A percentile compares a stretch with the other conserved stretches of the same genome.
Conservation (phyloP, 2,797 vertebrate genomes). For the Pteropus rufus region DNA sequence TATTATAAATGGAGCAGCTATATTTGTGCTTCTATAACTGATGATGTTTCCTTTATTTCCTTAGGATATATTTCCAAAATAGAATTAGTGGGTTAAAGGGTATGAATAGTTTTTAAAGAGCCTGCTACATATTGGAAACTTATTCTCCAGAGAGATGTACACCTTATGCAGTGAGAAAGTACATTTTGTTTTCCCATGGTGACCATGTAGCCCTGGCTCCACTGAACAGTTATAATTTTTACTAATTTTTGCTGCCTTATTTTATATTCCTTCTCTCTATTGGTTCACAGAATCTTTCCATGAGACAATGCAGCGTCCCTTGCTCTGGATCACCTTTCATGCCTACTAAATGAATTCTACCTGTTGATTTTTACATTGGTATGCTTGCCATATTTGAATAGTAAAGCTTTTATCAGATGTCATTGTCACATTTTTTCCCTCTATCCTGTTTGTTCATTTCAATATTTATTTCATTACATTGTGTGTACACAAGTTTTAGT, state of each 20-base stretch:
- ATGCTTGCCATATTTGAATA: background rate
- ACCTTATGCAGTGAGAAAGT: background rate
- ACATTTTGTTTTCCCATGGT: background rate
- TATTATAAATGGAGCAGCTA: background rate
- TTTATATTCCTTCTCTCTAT: background rate
- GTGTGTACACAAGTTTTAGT: background rate
- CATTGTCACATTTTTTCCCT: background rate
- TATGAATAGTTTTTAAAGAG: background rate
- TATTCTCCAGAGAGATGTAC: background rate
- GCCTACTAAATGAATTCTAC: background rate
- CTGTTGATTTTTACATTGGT: background rate
- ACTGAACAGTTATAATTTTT: background rate
- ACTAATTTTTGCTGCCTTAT: background rate
- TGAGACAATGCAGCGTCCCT: background rate
- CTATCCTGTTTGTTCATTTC: background rate
- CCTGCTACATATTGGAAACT: background rate
- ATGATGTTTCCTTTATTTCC: constrained; percentile 20
- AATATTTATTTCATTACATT: background rate
- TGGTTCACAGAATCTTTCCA: background rate
- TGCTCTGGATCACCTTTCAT: background rate
- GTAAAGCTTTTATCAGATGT: background rate
- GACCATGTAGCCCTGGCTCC: background rate
- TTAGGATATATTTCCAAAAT: constrained; percentile 35
- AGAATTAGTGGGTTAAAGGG: background rate
- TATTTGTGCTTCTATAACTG: constrained; percentile 10